phyloP scores from a whole-genome alignment of 1,140 invertebrate species.

The Amphibalanus amphitrite region DNA sequence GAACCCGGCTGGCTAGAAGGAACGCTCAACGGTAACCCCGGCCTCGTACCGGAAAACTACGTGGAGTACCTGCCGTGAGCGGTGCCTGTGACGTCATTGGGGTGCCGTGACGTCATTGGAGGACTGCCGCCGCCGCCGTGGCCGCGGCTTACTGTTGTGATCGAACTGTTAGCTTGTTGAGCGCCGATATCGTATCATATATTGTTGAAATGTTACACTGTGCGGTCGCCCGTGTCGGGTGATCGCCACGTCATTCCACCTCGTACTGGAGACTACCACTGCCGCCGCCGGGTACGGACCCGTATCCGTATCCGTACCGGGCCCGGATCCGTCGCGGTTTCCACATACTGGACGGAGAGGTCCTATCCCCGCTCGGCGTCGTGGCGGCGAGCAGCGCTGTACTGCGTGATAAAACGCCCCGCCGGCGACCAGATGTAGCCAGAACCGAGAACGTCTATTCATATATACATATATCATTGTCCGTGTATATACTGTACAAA shows the following conservation, averaged over 20 bases:
- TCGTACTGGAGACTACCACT: not conserved
- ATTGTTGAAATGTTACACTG: not conserved
- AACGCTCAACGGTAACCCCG: slow-evolving; percentile 77
- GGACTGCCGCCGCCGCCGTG: not conserved
- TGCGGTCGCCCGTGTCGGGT: too few relatives aligned
- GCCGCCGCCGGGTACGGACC: not conserved
- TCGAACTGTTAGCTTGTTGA: not conserved
- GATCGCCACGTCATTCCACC: not conserved
- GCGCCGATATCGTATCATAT: not conserved
- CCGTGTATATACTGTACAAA: not conserved
- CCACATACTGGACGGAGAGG: not conserved
- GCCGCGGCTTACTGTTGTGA: not conserved
- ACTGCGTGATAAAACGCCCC: not conserved
- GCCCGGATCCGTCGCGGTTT: not conserved
- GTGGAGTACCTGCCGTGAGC: slow-evolving; percentile 44
- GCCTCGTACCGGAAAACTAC: slow-evolving; percentile 92
- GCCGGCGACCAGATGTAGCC: not conserved
- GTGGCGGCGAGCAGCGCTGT: not conserved
- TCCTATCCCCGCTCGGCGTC: too few relatives aligned
- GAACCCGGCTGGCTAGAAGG: slow-evolving; percentile 96
- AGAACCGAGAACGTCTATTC: not conserved
- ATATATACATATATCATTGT: not conserved
- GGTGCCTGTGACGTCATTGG: not conserved
- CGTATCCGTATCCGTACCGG: not conserved
- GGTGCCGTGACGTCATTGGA: not conserved